Evolutionary conservation across 2,888 invertebrate genomes (phyloP), one percentile per base, ranked within the genome.

Genomic region (Drosophila suboccidentalis): DNA sequence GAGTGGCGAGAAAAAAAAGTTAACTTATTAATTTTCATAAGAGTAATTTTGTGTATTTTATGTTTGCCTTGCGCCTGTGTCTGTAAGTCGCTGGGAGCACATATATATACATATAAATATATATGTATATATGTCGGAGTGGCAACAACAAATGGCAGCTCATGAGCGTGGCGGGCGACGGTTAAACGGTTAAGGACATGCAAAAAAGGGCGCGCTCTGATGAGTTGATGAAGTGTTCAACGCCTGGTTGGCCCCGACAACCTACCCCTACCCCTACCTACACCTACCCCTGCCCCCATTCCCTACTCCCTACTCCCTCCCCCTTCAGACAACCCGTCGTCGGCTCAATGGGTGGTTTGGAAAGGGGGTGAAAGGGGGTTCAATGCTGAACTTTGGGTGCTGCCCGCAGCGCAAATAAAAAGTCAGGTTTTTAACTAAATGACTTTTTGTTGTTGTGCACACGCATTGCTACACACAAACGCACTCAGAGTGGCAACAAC

Each of bases 11-110:
- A 60, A 72, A 78, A 80, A 80, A 78, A 90, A 91, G 79, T 87
- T 82, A 77, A 90, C 90, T 90, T 90, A 90, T 91, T 91, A 91
- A 90, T 91, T 91, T 90, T 86, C 89, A 87, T 91, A 91, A 90
- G 87, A 90, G 90, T 89, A 90, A 90, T 90, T 90, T 85, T 89
- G 90, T 91, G 91, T 91, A 85, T 79, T 89, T 88, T 83, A 83
- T 71, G 81, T 82, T 84, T 73, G 77, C 58, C 61, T 73, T 71
- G 71, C 62, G 69, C 46, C 66, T 19, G 47, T 51, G 60, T 59
- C 26, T 49, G 38, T 9, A 39, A 46, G 55, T 57, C 34, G 61
- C 67, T 80, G 51, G 58, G 34, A 68, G 60, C 62, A 44, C 65
- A 80, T 61, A 69, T 65, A 59, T 62, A 59, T 54, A 34, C 6